phyloP scores from a whole-genome alignment of 2,113 vertebrate species.

The Oryzias woworae region DNA sequence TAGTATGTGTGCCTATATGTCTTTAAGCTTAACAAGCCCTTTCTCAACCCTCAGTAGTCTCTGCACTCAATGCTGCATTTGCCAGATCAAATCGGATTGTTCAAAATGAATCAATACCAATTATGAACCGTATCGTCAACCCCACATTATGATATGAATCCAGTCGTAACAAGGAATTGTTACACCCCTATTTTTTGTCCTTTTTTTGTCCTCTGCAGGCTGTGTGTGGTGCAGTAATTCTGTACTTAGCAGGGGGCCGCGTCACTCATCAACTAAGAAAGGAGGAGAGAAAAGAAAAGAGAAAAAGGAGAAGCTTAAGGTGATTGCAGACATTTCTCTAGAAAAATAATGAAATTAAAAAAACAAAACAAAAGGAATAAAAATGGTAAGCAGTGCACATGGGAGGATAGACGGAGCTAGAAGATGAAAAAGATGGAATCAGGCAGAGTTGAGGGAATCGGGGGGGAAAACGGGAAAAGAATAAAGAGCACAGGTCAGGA shows the following conservation, averaged over 20 bases:
- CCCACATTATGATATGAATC: too few species aligned
- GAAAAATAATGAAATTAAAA: constrained; percentile 1
- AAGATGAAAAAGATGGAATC: constrained; percentile 45
- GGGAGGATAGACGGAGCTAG: constrained; percentile 18
- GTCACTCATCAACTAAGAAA: constrained; percentile 44
- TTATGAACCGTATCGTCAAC: too few species aligned
- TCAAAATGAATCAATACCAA: too few species aligned
- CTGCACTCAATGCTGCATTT: too few species aligned
- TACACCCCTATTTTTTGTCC: constrained; percentile 1
- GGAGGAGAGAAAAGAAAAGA: constrained; percentile 3
- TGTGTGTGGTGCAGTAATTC: constrained; percentile 30
- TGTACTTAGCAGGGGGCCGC: constrained; percentile 39
- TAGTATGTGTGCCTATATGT: too few species aligned
- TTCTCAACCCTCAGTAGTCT: too few species aligned
- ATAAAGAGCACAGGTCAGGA: constrained; percentile 51
- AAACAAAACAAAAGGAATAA: constrained; percentile 13
- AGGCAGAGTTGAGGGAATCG: constrained; percentile 16
- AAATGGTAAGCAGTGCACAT: constrained; percentile 39
- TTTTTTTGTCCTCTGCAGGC: constrained; percentile 39
- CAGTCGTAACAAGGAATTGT: too few species aligned
- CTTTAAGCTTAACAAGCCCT: too few species aligned
- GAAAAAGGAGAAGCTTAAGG: neutral
- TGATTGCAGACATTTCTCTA: constrained; percentile 22
- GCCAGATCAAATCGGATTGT: too few species aligned
- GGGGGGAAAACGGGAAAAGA: constrained; percentile 9